Conservation (phyloP, 1,140 invertebrate genomes). For the Hyles vespertilio region DNA sequence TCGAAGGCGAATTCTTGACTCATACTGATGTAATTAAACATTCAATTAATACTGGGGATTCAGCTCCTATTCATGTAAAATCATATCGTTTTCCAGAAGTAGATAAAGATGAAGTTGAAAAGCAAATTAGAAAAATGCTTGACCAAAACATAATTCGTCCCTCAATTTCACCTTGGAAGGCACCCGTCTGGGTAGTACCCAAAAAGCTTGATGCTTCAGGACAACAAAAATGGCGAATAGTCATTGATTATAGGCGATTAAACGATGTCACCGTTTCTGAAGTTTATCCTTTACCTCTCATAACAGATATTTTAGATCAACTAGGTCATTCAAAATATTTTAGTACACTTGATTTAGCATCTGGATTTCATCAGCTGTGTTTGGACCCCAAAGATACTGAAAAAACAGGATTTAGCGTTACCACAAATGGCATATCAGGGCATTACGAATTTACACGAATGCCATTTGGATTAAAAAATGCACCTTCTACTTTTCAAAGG, state of each 20-base stretch:
- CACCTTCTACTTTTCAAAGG: constrained; percentile 8
- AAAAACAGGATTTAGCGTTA: constrained; percentile 12
- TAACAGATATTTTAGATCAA: constrained; percentile 21
- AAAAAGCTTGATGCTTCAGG: constrained; percentile 6
- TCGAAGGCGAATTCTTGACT: constrained; percentile 21
- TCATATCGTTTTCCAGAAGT: constrained; percentile 29
- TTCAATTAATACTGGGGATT: constrained; percentile 23
- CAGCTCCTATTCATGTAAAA: constrained; percentile 25
- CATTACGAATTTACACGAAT: constrained; percentile 13
- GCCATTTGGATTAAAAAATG: constrained; percentile 16
- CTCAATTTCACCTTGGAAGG: constrained; percentile 11
- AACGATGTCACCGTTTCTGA: constrained; percentile 22
- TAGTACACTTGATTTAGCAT: too few species aligned
- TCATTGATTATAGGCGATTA: constrained; percentile 22
- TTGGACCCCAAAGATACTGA: too few species aligned
- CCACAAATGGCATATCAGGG: constrained; percentile 8
- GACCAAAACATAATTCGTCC: constrained; percentile 15
- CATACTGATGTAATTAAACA: constrained; percentile 18
- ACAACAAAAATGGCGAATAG: constrained; percentile 20
- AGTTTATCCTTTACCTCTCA: constrained; percentile 16
- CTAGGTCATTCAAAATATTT: constrained; percentile 10
- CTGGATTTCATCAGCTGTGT: too few species aligned
- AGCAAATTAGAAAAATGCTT: constrained; percentile 30
- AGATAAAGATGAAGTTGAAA: constrained; percentile 26
- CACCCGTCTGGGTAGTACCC: constrained; percentile 13